Percentiles rank a stretch among this genome's conserved stretches.
Evolutionary conservation across 2,113 vertebrate species (phyloP).

Genomic region (Elaphurus davidianus): DNA sequence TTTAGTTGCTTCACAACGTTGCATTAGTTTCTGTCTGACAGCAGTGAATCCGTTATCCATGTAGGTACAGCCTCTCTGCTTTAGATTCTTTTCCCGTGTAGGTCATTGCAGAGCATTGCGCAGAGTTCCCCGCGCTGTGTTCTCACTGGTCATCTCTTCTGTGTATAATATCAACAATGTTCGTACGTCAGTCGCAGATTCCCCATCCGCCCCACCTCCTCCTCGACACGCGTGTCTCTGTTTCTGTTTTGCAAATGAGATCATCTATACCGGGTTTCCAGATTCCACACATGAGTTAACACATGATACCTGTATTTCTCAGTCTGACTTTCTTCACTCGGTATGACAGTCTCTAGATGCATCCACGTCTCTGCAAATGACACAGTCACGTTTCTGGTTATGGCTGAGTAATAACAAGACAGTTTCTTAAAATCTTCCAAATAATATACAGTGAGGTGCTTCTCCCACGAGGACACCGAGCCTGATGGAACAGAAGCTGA

Average conservation of each 20-base stretch:
- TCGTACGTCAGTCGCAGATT: accelerated
- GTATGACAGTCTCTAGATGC: not conserved
- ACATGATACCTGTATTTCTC: not conserved
- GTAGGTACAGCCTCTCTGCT: not conserved
- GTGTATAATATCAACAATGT: accelerated
- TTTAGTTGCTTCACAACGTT: not conserved
- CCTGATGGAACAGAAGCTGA: not conserved
- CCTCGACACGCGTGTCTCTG: not conserved
- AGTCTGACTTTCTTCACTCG: not conserved
- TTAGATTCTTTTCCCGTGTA: not conserved
- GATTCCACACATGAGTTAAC: not conserved
- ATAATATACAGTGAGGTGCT: not conserved
- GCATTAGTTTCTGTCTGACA: not conserved
- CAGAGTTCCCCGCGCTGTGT: not conserved
- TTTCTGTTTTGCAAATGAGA: not conserved
- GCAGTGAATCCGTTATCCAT: not conserved
- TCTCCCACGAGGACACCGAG: not conserved
- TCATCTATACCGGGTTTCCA: not conserved
- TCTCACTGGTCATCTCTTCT: accelerated
- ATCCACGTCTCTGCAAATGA: not conserved
- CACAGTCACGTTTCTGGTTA: not conserved
- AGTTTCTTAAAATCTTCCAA: not conserved
- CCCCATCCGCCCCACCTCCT: not conserved
- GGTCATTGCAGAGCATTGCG: not conserved
- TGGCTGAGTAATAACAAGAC: not conserved